Percentiles rank a stretch among this genome's conserved stretches.
Evolutionary conservation across 1,140 invertebrate genomes (phyloP).

Genomic region (Octopus sinensis): DNA sequence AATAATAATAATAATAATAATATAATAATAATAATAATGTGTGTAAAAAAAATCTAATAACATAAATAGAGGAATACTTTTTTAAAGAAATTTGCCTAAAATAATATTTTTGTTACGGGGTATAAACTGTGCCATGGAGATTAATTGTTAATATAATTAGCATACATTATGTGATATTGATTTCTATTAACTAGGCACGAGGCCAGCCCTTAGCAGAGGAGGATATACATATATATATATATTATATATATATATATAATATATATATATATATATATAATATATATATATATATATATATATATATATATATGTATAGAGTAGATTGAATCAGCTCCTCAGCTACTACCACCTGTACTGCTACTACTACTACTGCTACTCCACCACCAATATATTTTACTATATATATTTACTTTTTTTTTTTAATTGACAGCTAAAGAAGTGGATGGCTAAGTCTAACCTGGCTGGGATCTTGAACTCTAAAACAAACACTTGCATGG

Average conservation of each 20-base stretch:
- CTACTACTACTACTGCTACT: not conserved
- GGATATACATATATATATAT: not conserved
- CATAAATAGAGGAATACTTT: too few species aligned
- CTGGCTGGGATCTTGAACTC: too few species aligned
- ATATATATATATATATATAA: conserved; percentile 11
- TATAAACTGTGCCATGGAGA: too few species aligned
- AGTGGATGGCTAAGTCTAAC: too few species aligned
- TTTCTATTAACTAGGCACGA: not conserved
- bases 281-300: conserved; percentile 5
- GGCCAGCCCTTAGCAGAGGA: not conserved
- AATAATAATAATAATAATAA: too few species aligned
- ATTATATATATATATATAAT: conserved; percentile 4
- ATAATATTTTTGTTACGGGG: too few species aligned
- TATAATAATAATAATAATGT: too few species aligned
- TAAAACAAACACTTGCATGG: too few species aligned
- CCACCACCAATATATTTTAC: not conserved
- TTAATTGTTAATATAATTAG: too few species aligned
- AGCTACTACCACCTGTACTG: not conserved
- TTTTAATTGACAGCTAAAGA: too few species aligned
- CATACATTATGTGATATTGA: not conserved
- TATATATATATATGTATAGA: not conserved
- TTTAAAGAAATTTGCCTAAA: too few species aligned
- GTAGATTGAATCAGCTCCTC: not conserved
- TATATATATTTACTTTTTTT: not conserved
- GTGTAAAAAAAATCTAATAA: too few species aligned